These are phyloP conservation scores for Thyatira batis DNA, from an alignment of 2,888 invertebrate genomes.

Conservation along the genomic window DNA sequence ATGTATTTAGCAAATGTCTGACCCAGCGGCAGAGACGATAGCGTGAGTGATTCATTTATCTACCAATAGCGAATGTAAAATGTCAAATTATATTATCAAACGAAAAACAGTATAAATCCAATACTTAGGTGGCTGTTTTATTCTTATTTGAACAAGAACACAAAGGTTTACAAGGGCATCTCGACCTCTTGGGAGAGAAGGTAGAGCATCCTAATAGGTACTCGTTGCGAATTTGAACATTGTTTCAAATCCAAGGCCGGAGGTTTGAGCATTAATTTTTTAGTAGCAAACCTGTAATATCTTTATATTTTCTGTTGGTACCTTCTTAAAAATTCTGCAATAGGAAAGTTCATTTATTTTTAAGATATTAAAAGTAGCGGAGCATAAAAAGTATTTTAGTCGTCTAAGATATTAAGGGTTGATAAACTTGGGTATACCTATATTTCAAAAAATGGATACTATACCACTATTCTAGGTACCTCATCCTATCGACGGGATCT, in stretches of 20 bases:
- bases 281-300: slow-evolving; percentile 21
- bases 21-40: no score
- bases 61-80: not conserved
- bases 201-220: slow-evolving; percentile 8
- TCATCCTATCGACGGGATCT: slow-evolving; percentile 5
- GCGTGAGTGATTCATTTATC: not conserved
- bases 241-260: slow-evolving; percentile 21
- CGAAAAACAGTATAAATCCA: not conserved
- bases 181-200: not conserved
- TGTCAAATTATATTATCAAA: not conserved
- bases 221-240: slow-evolving; percentile 10
- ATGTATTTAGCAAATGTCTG: no score
- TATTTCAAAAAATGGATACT: not conserved
- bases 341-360: not conserved
- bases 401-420: no score
- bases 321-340: not conserved
- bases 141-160: not conserved
- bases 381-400: no score
- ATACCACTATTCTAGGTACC: not conserved
- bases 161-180: not conserved
- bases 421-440: no score
- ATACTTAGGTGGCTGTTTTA: not conserved
- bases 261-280: slow-evolving; percentile 27
- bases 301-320: slow-evolving; percentile 4
- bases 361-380: no score